Conservation (phyloP, 2,113 vertebrate genomes). For the Xenopus tropicalis region UCB_Xtro_10.0 CM004446.2:128916001-128916500, state of each 20-base stretch:
- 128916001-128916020: conserved; percentile 54
- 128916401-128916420: conserved; percentile 27
- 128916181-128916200: conserved; percentile 46
- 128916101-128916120: conserved; percentile 54
- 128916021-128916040: conserved; percentile 52
- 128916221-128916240: not conserved
- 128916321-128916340: conserved; percentile 45
- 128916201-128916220: not conserved
- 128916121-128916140: conserved; percentile 50
- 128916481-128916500: conserved; percentile 43
- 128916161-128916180: conserved; percentile 35
- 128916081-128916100: conserved; percentile 52
- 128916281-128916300: conserved; percentile 48
- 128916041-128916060: conserved; percentile 49
- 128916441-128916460: conserved; percentile 42
- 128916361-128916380: not conserved
- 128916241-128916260: conserved; percentile 20
- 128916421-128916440: conserved; percentile 7
- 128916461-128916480: conserved; percentile 47
- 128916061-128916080: conserved; percentile 53
- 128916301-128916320: conserved; percentile 4
- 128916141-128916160: not conserved
- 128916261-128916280: conserved; percentile 42
- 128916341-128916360: conserved; percentile 15
- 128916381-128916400: conserved; percentile 15